Percentiles rank a stretch among this genome's conserved stretches.
These are phyloP conservation scores for Sycophaga agraensis DNA, from an alignment of 1,140 invertebrate genomes.

Conservation along the genomic window DNA sequence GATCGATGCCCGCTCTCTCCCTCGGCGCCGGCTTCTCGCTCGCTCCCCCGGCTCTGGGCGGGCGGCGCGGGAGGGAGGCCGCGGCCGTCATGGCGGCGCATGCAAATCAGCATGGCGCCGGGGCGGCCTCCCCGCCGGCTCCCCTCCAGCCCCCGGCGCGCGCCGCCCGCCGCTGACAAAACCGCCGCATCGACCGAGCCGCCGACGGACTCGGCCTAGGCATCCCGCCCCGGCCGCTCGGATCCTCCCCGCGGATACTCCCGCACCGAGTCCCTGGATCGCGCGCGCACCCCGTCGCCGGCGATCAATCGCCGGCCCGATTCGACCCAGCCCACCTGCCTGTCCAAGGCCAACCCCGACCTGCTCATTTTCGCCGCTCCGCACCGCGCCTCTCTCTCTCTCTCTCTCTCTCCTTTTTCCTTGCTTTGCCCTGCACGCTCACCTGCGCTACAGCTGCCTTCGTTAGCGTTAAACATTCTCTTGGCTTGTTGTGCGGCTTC, in stretches of 20 bases:
- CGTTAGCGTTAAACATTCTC: too few relatives aligned
- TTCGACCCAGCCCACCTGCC: too few relatives aligned
- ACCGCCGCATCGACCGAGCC: conserved; percentile 35
- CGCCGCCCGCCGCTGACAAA: conserved; percentile 20
- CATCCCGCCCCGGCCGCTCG: conserved; percentile 37
- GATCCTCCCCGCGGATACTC: too few relatives aligned
- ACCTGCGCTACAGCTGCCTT: too few relatives aligned
- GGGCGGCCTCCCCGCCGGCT: conserved; percentile 45
- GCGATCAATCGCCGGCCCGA: too few relatives aligned
- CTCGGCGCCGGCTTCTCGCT: conserved; percentile 16
- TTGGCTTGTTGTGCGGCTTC: too few relatives aligned
- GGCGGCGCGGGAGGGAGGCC: conserved; percentile 25
- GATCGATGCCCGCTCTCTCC: conserved; percentile 53
- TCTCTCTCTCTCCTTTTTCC: not conserved
- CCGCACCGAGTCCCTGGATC: too few relatives aligned
- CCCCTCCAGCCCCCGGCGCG: not conserved
- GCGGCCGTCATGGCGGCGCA: conserved; percentile 57
- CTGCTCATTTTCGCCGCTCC: too few relatives aligned
- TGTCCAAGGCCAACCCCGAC: too few relatives aligned
- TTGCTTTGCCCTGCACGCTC: too few relatives aligned
- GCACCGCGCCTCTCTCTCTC: too few relatives aligned
- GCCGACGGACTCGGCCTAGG: conserved; percentile 39
- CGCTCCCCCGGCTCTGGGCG: not conserved
- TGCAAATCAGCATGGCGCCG: conserved; percentile 60
- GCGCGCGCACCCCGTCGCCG: too few relatives aligned